Evolutionary conservation across 2,797 vertebrate species (phyloP).

Genomic region (Alfaro cultratus): DNA sequence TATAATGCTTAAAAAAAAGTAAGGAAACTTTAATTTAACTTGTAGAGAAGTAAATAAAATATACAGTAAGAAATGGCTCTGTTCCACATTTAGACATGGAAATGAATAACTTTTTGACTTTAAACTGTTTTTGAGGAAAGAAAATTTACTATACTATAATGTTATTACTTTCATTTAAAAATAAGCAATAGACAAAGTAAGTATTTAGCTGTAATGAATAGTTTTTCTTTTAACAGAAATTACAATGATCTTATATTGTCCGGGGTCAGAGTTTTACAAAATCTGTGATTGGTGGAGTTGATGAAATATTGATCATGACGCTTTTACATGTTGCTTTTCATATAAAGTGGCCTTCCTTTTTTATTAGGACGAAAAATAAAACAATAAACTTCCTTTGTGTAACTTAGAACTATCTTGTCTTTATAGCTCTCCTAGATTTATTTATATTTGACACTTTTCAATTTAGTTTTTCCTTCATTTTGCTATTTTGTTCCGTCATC

Average conservation of each 20-base stretch:
- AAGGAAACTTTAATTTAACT: background rate
- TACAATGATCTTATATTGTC: background rate
- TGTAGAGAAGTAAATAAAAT: background rate
- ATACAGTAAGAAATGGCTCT: background rate
- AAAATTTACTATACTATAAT: background rate
- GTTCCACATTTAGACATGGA: background rate
- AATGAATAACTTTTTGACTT: background rate
- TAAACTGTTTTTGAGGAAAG: background rate
- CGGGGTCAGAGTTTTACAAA: background rate
- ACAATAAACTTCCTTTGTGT: background rate
- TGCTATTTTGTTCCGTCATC: background rate
- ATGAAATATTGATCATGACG: background rate
- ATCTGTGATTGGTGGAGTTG: background rate
- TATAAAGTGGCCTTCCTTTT: background rate
- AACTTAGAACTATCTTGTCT: background rate
- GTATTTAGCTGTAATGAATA: background rate
- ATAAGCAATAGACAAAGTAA: background rate
- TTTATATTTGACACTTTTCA: background rate
- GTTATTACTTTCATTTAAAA: background rate
- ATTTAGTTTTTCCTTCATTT: background rate
- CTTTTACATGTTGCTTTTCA: background rate
- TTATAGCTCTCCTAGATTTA: background rate
- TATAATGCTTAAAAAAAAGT: background rate
- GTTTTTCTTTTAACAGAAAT: background rate
- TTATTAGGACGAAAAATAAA: background rate